Evolutionary conservation across 2,888 invertebrate species (phyloP).

Genomic region (Megaustenia siamemsis): DNA sequence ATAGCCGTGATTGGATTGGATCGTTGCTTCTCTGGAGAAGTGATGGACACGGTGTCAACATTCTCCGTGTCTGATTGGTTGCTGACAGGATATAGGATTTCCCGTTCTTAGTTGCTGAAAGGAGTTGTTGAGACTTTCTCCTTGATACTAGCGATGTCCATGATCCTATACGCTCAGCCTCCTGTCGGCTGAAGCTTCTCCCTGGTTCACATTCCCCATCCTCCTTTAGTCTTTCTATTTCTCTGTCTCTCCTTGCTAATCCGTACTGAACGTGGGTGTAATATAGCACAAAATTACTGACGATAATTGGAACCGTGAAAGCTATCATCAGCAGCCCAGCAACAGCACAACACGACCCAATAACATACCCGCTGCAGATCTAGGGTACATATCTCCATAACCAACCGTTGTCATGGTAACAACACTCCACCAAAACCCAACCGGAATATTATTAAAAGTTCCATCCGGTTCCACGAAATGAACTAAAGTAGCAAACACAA

Average conservation of each 20-base stretch:
- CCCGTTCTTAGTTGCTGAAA: conserved; percentile 42
- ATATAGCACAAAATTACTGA: conserved; percentile 78
- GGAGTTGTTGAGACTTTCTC: neutral
- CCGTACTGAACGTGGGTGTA: conserved; percentile 78
- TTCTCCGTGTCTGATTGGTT: neutral
- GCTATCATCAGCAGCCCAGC: conserved; percentile 77
- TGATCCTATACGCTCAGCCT: conserved; percentile 32
- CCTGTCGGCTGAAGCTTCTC: neutral
- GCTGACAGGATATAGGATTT: conserved; percentile 30
- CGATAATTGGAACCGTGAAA: conserved; percentile 76
- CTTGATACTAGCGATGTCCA: neutral
- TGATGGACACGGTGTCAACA: neutral
- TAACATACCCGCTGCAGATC: conserved; percentile 71
- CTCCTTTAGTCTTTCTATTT: conserved; percentile 51
- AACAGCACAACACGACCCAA: conserved; percentile 76
- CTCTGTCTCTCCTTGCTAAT: conserved; percentile 61
- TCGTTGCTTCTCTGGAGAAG: neutral
- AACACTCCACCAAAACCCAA: conserved; percentile 78
- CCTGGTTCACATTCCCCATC: conserved; percentile 41
- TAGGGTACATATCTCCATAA: conserved; percentile 77
- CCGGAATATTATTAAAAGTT: conserved; percentile 76
- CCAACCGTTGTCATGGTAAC: conserved; percentile 79
- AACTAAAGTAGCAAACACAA: conserved; percentile 77
- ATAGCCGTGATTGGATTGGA: neutral
- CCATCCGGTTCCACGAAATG: conserved; percentile 75